phyloP scores from a whole-genome alignment of 2,888 invertebrate genomes.

The Salticus scenicus region DNA sequence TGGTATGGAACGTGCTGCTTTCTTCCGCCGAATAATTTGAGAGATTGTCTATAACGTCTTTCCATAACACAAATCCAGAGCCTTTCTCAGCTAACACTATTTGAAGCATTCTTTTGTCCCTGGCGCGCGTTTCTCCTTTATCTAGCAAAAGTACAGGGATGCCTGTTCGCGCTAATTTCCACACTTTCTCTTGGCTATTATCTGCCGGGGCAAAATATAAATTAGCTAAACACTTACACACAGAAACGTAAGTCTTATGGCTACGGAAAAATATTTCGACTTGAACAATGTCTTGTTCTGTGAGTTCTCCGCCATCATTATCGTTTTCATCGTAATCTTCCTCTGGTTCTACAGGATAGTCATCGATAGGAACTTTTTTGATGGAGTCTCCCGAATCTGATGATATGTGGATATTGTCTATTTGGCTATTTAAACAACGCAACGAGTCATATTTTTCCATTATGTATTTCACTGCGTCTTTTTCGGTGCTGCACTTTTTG shows the following conservation, averaged over 20 bases:
- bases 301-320: slow-evolving; percentile 73
- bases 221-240: slow-evolving; percentile 83
- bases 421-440: slow-evolving; percentile 48
- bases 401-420: slow-evolving; percentile 55
- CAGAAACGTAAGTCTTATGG: slow-evolving; percentile 85
- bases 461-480: slow-evolving; percentile 60
- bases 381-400: slow-evolving; percentile 53
- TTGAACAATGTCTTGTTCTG: slow-evolving; percentile 79
- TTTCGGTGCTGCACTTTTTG: slow-evolving; percentile 62
- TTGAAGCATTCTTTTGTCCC: slow-evolving; percentile 82
- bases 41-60: slow-evolving; percentile 86
- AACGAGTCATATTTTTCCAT: slow-evolving; percentile 67
- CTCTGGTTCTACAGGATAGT: slow-evolving; percentile 1
- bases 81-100: slow-evolving; percentile 86
- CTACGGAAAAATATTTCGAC: slow-evolving; percentile 85
- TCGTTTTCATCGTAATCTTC: slow-evolving; percentile 9
- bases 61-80: slow-evolving; percentile 88
- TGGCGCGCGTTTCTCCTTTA: slow-evolving; percentile 83
- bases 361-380: slow-evolving; percentile 20
- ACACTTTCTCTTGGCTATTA: slow-evolving; percentile 75
- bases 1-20: slow-evolving; percentile 82
- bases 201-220: slow-evolving; percentile 75
- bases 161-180: slow-evolving; percentile 86
- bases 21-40: slow-evolving; percentile 84
- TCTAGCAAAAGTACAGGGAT: slow-evolving; percentile 87